Percentiles rank a stretch among this genome's conserved stretches.
Evolutionary conservation across 2,797 vertebrate species (phyloP).

Genomic region (Arnoldichthys spilopterus): DNA sequence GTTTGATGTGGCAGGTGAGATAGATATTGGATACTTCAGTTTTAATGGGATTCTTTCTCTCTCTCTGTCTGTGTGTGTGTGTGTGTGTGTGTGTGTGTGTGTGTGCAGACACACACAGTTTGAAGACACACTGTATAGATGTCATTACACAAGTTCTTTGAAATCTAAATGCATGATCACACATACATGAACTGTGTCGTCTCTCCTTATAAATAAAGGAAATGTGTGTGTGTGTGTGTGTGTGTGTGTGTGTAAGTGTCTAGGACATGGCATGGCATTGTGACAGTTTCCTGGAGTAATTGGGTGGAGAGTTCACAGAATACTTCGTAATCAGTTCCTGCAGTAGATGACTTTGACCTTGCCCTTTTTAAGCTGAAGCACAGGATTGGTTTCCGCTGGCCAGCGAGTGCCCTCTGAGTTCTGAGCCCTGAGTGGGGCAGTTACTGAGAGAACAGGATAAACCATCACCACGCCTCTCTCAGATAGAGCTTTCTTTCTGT

Average conservation of each 20-base stretch:
- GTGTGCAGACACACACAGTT: slow-evolving; percentile 1
- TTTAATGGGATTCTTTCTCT: slow-evolving; percentile 41
- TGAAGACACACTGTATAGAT: too few relatives aligned
- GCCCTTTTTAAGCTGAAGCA: slow-evolving; percentile 50
- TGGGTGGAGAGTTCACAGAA: slow-evolving; percentile 38
- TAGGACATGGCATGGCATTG: slow-evolving; percentile 4
- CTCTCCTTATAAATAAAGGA: too few relatives aligned
- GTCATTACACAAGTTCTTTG: too few relatives aligned
- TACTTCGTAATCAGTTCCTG: slow-evolving; percentile 32
- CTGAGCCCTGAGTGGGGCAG: background rate
- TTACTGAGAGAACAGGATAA: slow-evolving; percentile 1
- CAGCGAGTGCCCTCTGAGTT: slow-evolving; percentile 32
- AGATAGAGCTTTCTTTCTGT: background rate
- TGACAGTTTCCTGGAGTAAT: slow-evolving; percentile 36
- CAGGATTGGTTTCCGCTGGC: slow-evolving; percentile 47
- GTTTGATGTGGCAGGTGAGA: slow-evolving; percentile 79
- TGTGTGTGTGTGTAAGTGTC: slow-evolving; percentile 63
- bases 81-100: slow-evolving; percentile 41
- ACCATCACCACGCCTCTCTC: background rate
- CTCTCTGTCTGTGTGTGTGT: slow-evolving; percentile 38
- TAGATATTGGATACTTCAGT: slow-evolving; percentile 63
- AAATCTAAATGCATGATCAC: too few relatives aligned
- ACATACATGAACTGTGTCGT: too few relatives aligned
- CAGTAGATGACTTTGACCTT: slow-evolving; percentile 69
- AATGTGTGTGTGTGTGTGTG: slow-evolving; percentile 64